Evolutionary conservation across 2,888 invertebrate genomes (phyloP).

Genomic region (Ophion ellenae): DNA sequence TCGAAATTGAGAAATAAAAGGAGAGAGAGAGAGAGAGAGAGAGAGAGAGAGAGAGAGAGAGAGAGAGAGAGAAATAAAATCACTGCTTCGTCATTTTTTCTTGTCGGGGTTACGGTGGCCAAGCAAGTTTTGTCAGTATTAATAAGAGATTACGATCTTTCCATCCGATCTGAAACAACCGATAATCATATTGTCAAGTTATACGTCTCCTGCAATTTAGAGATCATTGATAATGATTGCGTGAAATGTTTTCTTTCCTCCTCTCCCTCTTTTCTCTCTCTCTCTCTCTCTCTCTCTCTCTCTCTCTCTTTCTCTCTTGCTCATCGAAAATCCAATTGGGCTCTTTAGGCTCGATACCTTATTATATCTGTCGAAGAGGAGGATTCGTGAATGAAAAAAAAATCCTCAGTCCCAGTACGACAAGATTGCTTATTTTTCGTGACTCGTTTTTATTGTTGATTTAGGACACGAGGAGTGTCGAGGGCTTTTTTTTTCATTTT

Average conservation of each 20-base stretch:
- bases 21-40: too few relatives aligned
- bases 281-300: slow-evolving; percentile 12
- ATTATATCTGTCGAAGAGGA: slow-evolving; percentile 48
- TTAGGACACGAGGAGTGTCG: slow-evolving; percentile 37
- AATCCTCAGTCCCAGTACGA: not conserved
- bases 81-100: not conserved
- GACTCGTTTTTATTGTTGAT: slow-evolving; percentile 53
- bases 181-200: slow-evolving; percentile 74
- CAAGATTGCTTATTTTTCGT: slow-evolving; percentile 56
- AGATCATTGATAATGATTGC: slow-evolving; percentile 63
- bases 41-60: too few relatives aligned
- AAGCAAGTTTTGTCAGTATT: not conserved
- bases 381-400: slow-evolving; percentile 27
- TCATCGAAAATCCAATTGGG: slow-evolving; percentile 53
- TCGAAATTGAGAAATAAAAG: too few relatives aligned
- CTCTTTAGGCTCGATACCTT: slow-evolving; percentile 61
- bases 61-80: not conserved
- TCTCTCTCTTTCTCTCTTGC: slow-evolving; percentile 11
- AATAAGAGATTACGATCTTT: slow-evolving; percentile 25
- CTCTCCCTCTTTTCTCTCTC: slow-evolving; percentile 22
- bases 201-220: slow-evolving; percentile 57
- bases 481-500: slow-evolving; percentile 29
- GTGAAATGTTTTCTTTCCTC: slow-evolving; percentile 36
- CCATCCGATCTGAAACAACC: slow-evolving; percentile 44
- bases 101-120: not conserved